A percentile compares a stretch with the other conserved stretches of the same genome.
These are phyloP conservation scores for Apodemia mormo DNA, from an alignment of 2,888 invertebrate genomes.

Conservation along the genomic window DNA sequence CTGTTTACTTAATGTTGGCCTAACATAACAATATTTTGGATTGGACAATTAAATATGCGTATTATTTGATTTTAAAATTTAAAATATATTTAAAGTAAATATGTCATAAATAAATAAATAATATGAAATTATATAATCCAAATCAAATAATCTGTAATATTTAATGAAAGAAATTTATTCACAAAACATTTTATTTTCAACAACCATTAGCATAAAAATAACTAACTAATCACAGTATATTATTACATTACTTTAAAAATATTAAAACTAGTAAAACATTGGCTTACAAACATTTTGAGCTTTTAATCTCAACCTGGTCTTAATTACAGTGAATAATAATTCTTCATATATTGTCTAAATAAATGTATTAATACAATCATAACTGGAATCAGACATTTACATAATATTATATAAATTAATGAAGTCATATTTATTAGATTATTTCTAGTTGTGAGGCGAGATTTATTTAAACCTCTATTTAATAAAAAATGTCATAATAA, in stretches of 20 bases:
- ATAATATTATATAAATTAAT: constrained; percentile 13
- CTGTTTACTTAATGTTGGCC: too few relatives aligned
- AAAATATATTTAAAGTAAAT: too few relatives aligned
- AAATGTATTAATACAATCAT: background rate
- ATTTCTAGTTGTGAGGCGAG: background rate
- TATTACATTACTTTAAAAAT: constrained; percentile 55
- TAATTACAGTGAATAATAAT: background rate
- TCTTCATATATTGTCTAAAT: constrained; percentile 2
- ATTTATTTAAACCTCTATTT: background rate
- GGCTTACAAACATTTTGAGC: constrained; percentile 17
- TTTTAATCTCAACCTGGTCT: background rate
- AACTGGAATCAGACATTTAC: constrained; percentile 12
- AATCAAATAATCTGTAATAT: background rate
- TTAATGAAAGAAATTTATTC: constrained; percentile 29
- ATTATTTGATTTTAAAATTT: too few relatives aligned
- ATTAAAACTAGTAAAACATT: constrained; percentile 21
- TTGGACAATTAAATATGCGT: too few relatives aligned
- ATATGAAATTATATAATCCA: too few relatives aligned
- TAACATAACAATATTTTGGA: too few relatives aligned
- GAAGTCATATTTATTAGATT: background rate
- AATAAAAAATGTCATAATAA: background rate
- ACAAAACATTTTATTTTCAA: constrained; percentile 65
- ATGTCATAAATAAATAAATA: too few relatives aligned
- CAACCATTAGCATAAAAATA: constrained; percentile 55
- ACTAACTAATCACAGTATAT: constrained; percentile 58